phyloP scores from a whole-genome alignment of 2,797 vertebrate genomes.

The Coregonus suidteri region DNA sequence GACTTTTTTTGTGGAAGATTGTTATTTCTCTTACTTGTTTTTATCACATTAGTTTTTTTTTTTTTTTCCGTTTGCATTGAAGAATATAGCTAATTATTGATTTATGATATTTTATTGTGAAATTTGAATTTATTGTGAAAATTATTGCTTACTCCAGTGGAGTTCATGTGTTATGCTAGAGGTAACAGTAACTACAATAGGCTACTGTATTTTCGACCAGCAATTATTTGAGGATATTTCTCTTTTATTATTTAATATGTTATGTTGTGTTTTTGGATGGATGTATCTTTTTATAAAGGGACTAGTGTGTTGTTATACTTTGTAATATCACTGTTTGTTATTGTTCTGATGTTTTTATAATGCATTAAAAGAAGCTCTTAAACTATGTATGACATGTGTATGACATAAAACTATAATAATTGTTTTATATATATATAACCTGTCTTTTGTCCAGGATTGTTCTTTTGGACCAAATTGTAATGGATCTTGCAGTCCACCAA shows the following conservation, averaged over 20 bases:
- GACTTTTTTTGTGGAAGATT: slow-evolving; percentile 45
- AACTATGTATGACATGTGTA: slow-evolving; percentile 47
- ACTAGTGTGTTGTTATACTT: slow-evolving; percentile 24
- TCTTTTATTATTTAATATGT: slow-evolving; percentile 59
- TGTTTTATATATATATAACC: slow-evolving; percentile 20
- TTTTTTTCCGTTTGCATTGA: slow-evolving; percentile 44
- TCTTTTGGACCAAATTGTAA: neutral
- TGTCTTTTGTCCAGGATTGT: neutral
- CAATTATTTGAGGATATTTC: slow-evolving; percentile 75
- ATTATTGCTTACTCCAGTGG: slow-evolving; percentile 75
- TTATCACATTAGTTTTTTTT: slow-evolving; percentile 29
- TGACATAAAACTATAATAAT: slow-evolving; percentile 66
- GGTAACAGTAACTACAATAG: slow-evolving; percentile 50
- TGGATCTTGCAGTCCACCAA: slow-evolving; percentile 26
- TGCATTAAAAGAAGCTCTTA: slow-evolving; percentile 50
- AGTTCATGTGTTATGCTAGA: slow-evolving; percentile 68
- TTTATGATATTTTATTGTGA: slow-evolving; percentile 54
- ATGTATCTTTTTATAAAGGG: slow-evolving; percentile 42
- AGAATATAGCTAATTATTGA: slow-evolving; percentile 55
- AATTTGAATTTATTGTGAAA: slow-evolving; percentile 49
- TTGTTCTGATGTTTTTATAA: slow-evolving; percentile 40
- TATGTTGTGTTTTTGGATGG: slow-evolving; percentile 26
- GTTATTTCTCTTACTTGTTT: slow-evolving; percentile 45
- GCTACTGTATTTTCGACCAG: slow-evolving; percentile 57
- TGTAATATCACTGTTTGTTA: slow-evolving; percentile 32